These are phyloP conservation scores for Eulemur rubriventer DNA, from an alignment of 2,797 vertebrate genomes.

Conservation along the genomic window DNA sequence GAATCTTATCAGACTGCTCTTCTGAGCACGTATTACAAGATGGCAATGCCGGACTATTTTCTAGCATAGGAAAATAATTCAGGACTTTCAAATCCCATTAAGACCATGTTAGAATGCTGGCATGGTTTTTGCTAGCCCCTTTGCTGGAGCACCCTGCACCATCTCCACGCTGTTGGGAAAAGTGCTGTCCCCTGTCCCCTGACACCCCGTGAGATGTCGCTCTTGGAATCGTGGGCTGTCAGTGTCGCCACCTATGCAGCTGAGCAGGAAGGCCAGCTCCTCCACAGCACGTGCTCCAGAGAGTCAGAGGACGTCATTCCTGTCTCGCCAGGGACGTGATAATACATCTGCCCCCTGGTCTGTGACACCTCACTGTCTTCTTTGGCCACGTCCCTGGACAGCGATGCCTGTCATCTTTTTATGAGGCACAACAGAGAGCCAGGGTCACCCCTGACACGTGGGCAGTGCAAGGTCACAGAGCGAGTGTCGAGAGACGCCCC, in stretches of 20 bases:
- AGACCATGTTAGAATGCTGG: conserved; percentile 33
- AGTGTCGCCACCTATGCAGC: not conserved
- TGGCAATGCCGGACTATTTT: conserved; percentile 20
- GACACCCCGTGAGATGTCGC: fast-evolving
- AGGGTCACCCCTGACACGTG: conserved; percentile 52
- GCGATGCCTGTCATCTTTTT: conserved; percentile 75
- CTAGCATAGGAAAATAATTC: not conserved
- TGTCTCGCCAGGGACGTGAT: conserved; percentile 61
- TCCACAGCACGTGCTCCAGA: conserved; percentile 51
- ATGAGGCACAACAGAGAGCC: conserved; percentile 60
- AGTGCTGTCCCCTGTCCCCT: not conserved
- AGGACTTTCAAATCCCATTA: conserved; percentile 29
- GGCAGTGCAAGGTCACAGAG: not conserved
- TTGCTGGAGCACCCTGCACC: not conserved
- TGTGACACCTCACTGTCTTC: conserved; percentile 73
- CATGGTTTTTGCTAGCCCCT: not conserved
- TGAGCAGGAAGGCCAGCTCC: not conserved
- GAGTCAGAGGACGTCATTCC: conserved; percentile 77
- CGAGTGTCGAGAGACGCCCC: not conserved
- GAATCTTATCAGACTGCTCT: conserved; percentile 68
- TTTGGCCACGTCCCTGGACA: conserved; percentile 73
- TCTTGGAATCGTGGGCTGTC: conserved; percentile 54
- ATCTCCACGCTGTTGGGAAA: not conserved
- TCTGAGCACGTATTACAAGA: conserved; percentile 45
- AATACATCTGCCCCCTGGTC: conserved; percentile 78